These are phyloP conservation scores for Brenthis hecate DNA, from an alignment of 2,888 invertebrate genomes.

Conservation along the genomic window DNA sequence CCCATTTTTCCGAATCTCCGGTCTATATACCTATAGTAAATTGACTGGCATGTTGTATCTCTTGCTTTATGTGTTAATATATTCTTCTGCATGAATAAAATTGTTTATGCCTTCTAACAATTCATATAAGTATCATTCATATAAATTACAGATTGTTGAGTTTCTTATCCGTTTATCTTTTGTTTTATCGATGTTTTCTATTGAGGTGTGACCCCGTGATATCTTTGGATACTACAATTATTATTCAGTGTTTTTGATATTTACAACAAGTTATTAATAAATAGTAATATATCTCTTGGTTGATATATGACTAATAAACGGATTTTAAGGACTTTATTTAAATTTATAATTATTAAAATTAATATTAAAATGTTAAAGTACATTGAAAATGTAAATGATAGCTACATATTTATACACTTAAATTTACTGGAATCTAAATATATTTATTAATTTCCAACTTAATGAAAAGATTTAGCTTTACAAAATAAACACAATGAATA, in stretches of 20 bases:
- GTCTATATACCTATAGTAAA: too few species aligned
- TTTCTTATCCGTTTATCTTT: slow-evolving; percentile 26
- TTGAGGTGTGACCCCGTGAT: slow-evolving; percentile 48
- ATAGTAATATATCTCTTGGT: slow-evolving; percentile 5
- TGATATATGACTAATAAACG: too few species aligned
- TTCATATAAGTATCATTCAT: neutral
- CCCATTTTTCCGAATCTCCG: neutral
- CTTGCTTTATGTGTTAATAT: neutral
- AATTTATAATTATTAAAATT: too few species aligned
- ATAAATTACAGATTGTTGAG: slow-evolving; percentile 17
- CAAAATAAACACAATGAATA: too few species aligned
- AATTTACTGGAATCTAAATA: too few species aligned
- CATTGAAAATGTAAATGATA: too few species aligned
- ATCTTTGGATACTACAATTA: slow-evolving; percentile 10
- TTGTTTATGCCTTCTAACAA: neutral
- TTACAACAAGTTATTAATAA: slow-evolving; percentile 9
- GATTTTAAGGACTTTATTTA: too few species aligned
- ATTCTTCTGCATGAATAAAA: neutral
- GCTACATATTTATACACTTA: too few species aligned
- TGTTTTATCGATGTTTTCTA: slow-evolving; percentile 34
- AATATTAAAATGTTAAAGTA: too few species aligned
- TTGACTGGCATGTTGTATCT: too few species aligned
- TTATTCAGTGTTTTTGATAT: slow-evolving; percentile 16
- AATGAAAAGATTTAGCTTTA: too few species aligned
- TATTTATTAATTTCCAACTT: too few species aligned